Evolutionary conservation across 2,797 vertebrate species (phyloP), one percentile per base, ranked within the genome.

Genomic region (Sciurus vulgaris): DNA sequence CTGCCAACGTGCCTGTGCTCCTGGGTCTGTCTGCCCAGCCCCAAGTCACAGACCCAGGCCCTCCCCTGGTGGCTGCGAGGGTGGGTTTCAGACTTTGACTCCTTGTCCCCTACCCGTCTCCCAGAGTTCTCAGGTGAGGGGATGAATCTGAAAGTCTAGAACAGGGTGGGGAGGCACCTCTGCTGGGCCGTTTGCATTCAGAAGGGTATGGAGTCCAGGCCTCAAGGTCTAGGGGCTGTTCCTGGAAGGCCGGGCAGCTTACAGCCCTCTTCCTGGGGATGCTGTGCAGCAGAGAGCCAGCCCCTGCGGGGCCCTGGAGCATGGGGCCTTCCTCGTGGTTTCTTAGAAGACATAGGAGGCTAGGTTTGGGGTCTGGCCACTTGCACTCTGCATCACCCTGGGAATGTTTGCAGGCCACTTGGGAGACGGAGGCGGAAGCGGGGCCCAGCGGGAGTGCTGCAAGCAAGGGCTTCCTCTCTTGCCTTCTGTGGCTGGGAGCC

Each of bases 21-120:
- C 77, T 67, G 41, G 24, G 54, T 22, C 38, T 63, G 54, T 61
- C 18, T 38, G 38, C 33, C 63, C 63, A 67, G 22, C 65, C 18
- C 0, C 17, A 77, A 89, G 78, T 92, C 76, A 79, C 51, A 76
- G 67, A 95, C 47, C 56, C 82, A 76, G 76, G 83, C 26, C 56
- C 54, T 85, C 24, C 20, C 33, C 9, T 24, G 33, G 51, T 76
- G 86, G 59, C 35, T 56, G 13, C 7, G 4, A 61, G 77, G n/a
- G n/a, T 67, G 44, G 84, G 33, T 76, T 89, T 51, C 73, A 22
- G 12, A 51, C 54, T 35, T 78, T 38, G 63, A 17, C 49, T 70
- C 2, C n/a, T 7, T 0, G 3, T 2, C 1, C 38, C 30, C 13
- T 28, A 9, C 18, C 51, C 69, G 18, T 56, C 69, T 18, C 44